A percentile compares a stretch with the other conserved stretches of the same genome.
phyloP scores from a whole-genome alignment of 2,113 vertebrate genomes.

The Plestiodon gilberti region DNA sequence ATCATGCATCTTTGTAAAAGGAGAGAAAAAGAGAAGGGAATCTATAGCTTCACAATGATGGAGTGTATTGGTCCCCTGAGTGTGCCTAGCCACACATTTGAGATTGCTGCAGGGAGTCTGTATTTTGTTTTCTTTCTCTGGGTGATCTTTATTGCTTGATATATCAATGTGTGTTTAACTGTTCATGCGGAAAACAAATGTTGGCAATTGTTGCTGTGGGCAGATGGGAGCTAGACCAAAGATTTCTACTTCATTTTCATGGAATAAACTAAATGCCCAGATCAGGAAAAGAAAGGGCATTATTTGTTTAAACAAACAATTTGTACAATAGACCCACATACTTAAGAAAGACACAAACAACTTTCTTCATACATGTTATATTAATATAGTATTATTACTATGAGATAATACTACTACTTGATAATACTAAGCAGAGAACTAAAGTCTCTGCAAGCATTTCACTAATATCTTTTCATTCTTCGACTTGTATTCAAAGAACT shows the following conservation, averaged over 20 bases:
- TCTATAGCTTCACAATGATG: conserved; percentile 40
- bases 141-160: conserved; percentile 15
- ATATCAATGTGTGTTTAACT: conserved; percentile 30
- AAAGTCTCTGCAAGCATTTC: conserved; percentile 12
- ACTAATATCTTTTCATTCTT: conserved; percentile 21
- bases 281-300: conserved; percentile 60
- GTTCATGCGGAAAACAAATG: conserved; percentile 48
- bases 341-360: not conserved
- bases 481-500: too few relatives aligned
- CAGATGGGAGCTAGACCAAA: conserved; percentile 62
- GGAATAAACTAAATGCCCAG: conserved; percentile 56
- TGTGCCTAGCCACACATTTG: conserved; percentile 34
- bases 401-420: conserved; percentile 16
- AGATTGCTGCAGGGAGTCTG: conserved; percentile 17
- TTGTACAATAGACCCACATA: conserved; percentile 40
- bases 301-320: conserved; percentile 61
- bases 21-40: conserved; percentile 53
- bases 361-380: conserved; percentile 48
- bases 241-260: conserved; percentile 64
- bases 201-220: conserved; percentile 45
- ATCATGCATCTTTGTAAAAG: conserved; percentile 53
- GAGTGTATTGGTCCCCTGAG: conserved; percentile 36
- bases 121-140: conserved; percentile 20
- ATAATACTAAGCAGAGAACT: conserved; percentile 30
- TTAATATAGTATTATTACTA: conserved; percentile 28